Conservation (phyloP, 1,140 invertebrate genomes). For the Phymastichus coffea region DNA sequence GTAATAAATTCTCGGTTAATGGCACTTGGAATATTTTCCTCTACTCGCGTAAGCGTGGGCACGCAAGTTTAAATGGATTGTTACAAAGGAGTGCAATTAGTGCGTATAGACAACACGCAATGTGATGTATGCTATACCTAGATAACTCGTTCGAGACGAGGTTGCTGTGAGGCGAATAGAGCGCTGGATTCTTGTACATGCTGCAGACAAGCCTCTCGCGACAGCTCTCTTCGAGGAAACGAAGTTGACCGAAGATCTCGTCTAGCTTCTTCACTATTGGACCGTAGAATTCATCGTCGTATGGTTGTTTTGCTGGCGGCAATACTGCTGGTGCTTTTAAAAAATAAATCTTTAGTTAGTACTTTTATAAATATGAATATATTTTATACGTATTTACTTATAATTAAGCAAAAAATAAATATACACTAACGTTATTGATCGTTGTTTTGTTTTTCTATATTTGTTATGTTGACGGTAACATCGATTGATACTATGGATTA, state of each 20-base stretch:
- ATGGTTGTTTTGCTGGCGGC: constrained; percentile 11
- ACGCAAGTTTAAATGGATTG: no score
- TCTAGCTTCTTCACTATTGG: constrained; percentile 74
- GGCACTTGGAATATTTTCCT: no score
- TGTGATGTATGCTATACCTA: constrained; percentile 63
- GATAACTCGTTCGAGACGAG: constrained; percentile 79
- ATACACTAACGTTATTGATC: no score
- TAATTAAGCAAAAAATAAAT: no score
- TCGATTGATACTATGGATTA: no score
- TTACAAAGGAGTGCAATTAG: neutral
- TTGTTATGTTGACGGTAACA: no score
- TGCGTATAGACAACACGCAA: neutral
- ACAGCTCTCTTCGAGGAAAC: constrained; percentile 68
- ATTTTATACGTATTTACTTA: neutral
- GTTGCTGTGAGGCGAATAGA: constrained; percentile 80
- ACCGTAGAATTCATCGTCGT: constrained; percentile 75
- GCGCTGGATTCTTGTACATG: constrained; percentile 76
- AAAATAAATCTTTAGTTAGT: no score
- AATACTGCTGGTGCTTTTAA: constrained; percentile 4
- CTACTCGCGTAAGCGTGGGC: neutral
- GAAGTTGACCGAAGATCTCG: constrained; percentile 68
- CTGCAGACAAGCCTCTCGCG: constrained; percentile 75
- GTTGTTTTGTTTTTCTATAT: no score
- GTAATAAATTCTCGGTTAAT: no score
- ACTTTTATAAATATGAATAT: neutral